Percentiles rank a stretch among this genome's conserved stretches.
Evolutionary conservation across 2,113 vertebrate species (phyloP).

Genomic region (Leucoraja erinaceus): DNA sequence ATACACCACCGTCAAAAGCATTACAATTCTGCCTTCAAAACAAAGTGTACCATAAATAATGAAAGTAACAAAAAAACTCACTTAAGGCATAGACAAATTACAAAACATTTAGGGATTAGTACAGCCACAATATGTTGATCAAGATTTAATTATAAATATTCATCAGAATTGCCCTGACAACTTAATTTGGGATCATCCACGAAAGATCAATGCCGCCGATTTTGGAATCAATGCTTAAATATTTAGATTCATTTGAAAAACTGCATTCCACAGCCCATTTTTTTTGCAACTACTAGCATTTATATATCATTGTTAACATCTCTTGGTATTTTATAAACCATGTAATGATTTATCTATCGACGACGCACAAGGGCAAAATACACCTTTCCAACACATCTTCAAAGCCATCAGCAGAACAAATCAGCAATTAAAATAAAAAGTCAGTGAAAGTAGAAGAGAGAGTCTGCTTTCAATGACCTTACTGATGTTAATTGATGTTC

Average conservation of each 20-base stretch:
- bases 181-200: background rate
- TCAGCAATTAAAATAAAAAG: background rate
- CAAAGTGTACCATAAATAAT: background rate
- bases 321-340: background rate
- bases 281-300: background rate
- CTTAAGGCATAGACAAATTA: background rate
- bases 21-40: background rate
- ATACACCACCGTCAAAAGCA: background rate
- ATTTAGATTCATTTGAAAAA: background rate
- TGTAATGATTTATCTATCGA: background rate
- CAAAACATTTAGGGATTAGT: background rate
- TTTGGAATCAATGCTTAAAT: background rate
- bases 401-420: background rate
- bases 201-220: background rate
- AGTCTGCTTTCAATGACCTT: background rate
- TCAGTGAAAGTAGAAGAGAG: background rate
- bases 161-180: background rate
- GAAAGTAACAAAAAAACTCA: background rate
- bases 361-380: background rate
- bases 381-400: background rate
- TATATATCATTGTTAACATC: background rate
- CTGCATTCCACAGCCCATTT: background rate
- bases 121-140: background rate
- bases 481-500: background rate
- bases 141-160: background rate